phyloP scores from a whole-genome alignment of 2,797 vertebrate genomes.

The Schizothorax lantsangensis region DNA sequence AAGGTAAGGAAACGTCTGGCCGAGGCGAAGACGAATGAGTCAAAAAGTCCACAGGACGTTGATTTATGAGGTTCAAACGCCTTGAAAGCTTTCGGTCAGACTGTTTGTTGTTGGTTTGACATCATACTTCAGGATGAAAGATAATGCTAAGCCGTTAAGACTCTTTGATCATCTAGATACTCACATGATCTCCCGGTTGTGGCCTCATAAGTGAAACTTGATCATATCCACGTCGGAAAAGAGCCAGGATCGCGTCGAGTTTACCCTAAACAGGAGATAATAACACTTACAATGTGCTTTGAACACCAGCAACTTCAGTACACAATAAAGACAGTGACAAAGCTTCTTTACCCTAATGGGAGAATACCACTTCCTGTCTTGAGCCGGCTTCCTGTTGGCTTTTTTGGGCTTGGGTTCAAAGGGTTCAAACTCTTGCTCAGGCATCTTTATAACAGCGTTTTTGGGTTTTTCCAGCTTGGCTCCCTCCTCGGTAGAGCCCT shows the following conservation, averaged over 20 bases:
- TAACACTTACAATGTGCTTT: background rate
- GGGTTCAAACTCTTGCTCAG: conserved; percentile 90
- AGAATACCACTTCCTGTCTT: conserved; percentile 89
- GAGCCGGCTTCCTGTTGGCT: conserved; percentile 68
- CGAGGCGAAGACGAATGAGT: conserved; percentile 6
- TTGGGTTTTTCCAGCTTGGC: conserved; percentile 93
- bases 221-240: conserved; percentile 86
- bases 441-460: conserved; percentile 92
- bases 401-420: conserved; percentile 91
- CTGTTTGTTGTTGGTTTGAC: conserved; percentile 1
- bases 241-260: conserved; percentile 87
- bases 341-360: conserved; percentile 83
- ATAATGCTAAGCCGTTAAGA: background rate
- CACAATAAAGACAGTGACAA: background rate
- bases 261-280: conserved; percentile 80
- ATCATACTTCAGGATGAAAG: background rate
- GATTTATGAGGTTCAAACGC: background rate
- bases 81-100: background rate
- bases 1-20: conserved; percentile 31
- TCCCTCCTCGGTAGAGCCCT: conserved; percentile 92
- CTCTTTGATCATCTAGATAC: conserved; percentile 56
- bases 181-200: conserved; percentile 88
- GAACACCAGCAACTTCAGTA: background rate
- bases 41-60: conserved; percentile 1
- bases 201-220: conserved; percentile 91